Conservation (phyloP, 2,888 invertebrate species). For the Automeris io region DNA sequence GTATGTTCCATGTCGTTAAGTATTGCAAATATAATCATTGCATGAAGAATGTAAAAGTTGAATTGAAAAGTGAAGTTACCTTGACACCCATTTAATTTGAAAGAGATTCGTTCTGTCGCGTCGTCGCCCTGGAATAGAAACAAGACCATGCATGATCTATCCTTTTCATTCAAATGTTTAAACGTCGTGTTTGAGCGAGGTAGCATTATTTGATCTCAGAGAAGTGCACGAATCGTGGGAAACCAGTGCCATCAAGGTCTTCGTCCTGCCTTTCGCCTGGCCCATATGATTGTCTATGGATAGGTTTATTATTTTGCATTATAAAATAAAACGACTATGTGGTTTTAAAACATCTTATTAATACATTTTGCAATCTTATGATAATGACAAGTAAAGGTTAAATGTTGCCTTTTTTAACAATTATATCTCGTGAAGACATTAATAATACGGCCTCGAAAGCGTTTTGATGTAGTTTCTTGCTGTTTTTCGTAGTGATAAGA, state of each 20-base stretch:
- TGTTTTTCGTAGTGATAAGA: too few relatives aligned
- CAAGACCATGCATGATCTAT: slow-evolving; percentile 3
- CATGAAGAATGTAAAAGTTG: slow-evolving; percentile 5
- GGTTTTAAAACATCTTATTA: too few relatives aligned
- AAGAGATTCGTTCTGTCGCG: slow-evolving; percentile 41
- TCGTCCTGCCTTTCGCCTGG: slow-evolving; percentile 60
- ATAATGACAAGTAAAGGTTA: too few relatives aligned
- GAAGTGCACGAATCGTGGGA: slow-evolving; percentile 51
- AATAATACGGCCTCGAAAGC: too few relatives aligned
- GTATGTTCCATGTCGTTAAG: not conserved
- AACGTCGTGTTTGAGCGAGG: slow-evolving; percentile 28
- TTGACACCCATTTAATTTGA: slow-evolving; percentile 38
- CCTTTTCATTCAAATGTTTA: slow-evolving; percentile 13
- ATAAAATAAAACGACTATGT: too few relatives aligned
- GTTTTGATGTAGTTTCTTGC: too few relatives aligned
- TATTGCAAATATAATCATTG: not conserved
- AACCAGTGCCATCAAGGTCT: slow-evolving; percentile 53
- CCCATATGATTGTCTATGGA: slow-evolving; percentile 42
- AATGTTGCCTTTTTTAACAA: too few relatives aligned
- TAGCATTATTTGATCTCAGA: slow-evolving; percentile 23
- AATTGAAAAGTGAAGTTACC: slow-evolving; percentile 20
- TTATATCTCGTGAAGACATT: too few relatives aligned
- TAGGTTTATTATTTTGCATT: too few relatives aligned
- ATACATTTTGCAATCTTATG: too few relatives aligned
- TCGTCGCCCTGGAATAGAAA: slow-evolving; percentile 28